A percentile compares a stretch with the other conserved stretches of the same genome.
Conservation (phyloP, 2,797 vertebrate species). For the Sebastes oblongus region DNA sequence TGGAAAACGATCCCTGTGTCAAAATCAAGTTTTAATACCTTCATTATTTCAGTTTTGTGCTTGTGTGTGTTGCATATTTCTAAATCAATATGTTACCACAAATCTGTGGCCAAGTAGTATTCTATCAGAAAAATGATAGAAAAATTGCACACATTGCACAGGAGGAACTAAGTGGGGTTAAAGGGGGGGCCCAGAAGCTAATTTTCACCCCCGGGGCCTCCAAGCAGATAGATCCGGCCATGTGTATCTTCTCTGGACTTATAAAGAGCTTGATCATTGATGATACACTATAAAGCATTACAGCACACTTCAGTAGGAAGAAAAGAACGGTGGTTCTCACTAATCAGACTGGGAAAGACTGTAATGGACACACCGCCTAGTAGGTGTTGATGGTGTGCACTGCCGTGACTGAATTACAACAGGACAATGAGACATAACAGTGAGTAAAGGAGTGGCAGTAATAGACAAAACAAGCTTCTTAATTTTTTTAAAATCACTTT, state of each 20-base stretch:
- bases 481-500: background rate
- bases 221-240: background rate
- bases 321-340: conserved; percentile 3
- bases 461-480: conserved; percentile 15
- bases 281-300: conserved; percentile 23
- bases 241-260: conserved; percentile 1
- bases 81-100: background rate
- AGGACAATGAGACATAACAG: conserved; percentile 34
- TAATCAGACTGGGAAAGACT: no score
- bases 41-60: background rate
- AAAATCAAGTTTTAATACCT: background rate
- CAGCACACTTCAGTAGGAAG: conserved; percentile 21
- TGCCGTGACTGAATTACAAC: conserved; percentile 42
- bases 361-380: background rate
- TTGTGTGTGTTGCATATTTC: background rate
- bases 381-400: background rate
- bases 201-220: background rate
- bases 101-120: background rate
- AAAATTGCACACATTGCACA: background rate
- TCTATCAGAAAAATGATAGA: background rate
- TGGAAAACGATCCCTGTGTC: background rate
- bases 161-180: background rate
- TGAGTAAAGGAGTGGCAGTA: conserved; percentile 1
- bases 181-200: background rate
- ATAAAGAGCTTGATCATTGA: background rate